A percentile compares a stretch with the other conserved stretches of the same genome.
phyloP scores from a whole-genome alignment of 2,797 vertebrate species.

The Geotrypetes seraphini region DNA sequence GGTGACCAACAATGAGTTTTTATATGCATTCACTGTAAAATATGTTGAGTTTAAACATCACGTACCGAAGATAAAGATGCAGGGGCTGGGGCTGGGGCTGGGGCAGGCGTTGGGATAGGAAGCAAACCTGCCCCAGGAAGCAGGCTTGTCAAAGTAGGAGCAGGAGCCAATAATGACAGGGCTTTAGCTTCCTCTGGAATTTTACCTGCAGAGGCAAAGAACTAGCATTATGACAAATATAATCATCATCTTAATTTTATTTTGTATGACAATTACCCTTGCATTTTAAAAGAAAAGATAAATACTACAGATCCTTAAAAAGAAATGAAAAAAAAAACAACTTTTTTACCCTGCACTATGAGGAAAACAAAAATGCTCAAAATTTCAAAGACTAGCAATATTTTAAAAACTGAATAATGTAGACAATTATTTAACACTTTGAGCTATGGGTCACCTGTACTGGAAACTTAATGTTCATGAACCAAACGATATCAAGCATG shows the following conservation, averaged over 20 bases:
- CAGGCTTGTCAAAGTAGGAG: slow-evolving; percentile 72
- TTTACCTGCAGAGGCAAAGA: slow-evolving; percentile 79
- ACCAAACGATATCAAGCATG: slow-evolving; percentile 99
- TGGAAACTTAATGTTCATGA: slow-evolving; percentile 99
- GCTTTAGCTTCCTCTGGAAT: slow-evolving; percentile 97
- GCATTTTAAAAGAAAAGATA: slow-evolving; percentile 60
- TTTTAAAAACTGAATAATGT: slow-evolving; percentile 72
- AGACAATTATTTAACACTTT: slow-evolving; percentile 97
- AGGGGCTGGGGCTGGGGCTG: slow-evolving; percentile 68
- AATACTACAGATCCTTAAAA: slow-evolving; percentile 58
- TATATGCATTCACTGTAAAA: too few relatives aligned
- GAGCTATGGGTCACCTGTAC: slow-evolving; percentile 99
- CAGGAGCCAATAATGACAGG: slow-evolving; percentile 85
- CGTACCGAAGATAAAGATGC: slow-evolving; percentile 79
- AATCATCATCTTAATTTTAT: slow-evolving; percentile 43
- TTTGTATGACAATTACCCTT: slow-evolving; percentile 74
- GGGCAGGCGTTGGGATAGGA: slow-evolving; percentile 77
- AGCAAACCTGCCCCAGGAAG: slow-evolving; percentile 87
- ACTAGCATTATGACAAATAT: slow-evolving; percentile 42
- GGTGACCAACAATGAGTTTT: too few relatives aligned
- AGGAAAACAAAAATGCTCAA: slow-evolving; percentile 68
- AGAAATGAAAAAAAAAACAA: slow-evolving; percentile 58
- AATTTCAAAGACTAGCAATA: slow-evolving; percentile 64
- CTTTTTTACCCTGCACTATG: slow-evolving; percentile 62
- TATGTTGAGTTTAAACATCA: too few relatives aligned